phyloP scores from a whole-genome alignment of 30 jellyfish, hydroid and myxozoan genomes.

The Pelagia noctiluca region DNA sequence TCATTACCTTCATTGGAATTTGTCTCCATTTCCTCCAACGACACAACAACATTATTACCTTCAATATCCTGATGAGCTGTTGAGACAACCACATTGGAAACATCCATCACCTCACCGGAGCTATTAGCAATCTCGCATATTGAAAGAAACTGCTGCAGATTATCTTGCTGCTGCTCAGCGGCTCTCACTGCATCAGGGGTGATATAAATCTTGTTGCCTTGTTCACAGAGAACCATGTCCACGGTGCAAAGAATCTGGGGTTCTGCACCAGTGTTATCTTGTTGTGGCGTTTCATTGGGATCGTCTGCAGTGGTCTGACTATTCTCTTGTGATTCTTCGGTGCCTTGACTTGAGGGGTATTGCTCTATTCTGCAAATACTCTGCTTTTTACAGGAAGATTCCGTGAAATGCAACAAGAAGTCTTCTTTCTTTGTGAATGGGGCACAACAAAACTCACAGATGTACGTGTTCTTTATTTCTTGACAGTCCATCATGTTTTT shows the following conservation, averaged over 20 bases:
- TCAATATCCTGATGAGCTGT: neutral
- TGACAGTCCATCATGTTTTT: neutral
- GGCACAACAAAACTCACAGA: constrained; percentile 63
- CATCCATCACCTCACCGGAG: neutral
- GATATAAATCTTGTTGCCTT: constrained; percentile 63
- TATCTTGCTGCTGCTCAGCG: constrained; percentile 47
- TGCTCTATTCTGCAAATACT: constrained; percentile 57
- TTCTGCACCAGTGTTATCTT: neutral
- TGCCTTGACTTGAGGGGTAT: constrained; percentile 14
- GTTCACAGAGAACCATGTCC: constrained; percentile 68
- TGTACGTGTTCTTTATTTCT: constrained; percentile 23
- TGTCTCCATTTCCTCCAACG: neutral
- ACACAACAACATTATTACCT: neutral
- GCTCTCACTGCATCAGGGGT: constrained; percentile 61
- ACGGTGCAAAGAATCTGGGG: constrained; percentile 72
- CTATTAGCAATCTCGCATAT: constrained; percentile 41
- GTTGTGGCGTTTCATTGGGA: neutral
- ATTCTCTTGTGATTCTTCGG: neutral
- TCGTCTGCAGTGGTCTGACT: neutral
- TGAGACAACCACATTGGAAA: neutral
- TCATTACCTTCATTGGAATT: neutral
- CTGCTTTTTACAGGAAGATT: constrained; percentile 57
- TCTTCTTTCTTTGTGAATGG: constrained; percentile 59
- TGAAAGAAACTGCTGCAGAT: constrained; percentile 50
- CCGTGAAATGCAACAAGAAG: constrained; percentile 56